These are phyloP conservation scores for Poliocrania exsul DNA, from an alignment of 2,797 vertebrate species.

Conservation along the genomic window DNA sequence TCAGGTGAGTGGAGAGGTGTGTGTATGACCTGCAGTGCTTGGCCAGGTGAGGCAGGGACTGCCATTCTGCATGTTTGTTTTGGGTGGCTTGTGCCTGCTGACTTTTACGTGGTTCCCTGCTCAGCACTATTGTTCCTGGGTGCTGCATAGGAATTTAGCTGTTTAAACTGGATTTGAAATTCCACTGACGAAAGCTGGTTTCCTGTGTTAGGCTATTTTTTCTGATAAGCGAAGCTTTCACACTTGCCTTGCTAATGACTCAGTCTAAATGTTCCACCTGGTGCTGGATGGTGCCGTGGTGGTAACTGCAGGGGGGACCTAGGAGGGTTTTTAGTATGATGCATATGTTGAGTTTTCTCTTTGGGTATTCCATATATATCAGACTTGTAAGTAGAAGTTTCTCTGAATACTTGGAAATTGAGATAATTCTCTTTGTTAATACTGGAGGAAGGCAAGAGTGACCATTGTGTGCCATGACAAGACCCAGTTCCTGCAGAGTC, in stretches of 20 bases:
- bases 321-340: not conserved
- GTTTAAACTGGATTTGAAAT: not conserved
- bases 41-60: not conserved
- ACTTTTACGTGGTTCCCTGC: not conserved
- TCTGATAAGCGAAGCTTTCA: not conserved
- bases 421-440: not conserved
- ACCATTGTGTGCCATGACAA: accelerated
- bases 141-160: not conserved
- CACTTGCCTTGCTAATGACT: not conserved
- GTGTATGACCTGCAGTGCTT: not conserved
- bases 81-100: not conserved
- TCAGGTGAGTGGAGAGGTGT: not conserved
- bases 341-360: not conserved
- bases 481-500: not conserved
- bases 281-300: not conserved
- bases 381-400: not conserved
- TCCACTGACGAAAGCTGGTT: not conserved
- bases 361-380: not conserved
- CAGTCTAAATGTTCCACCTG: not conserved
- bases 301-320: not conserved
- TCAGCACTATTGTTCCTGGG: not conserved
- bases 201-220: not conserved
- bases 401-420: not conserved
- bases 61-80: not conserved
- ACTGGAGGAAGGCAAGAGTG: not conserved